A percentile compares a stretch with the other conserved stretches of the same genome.
phyloP scores from a whole-genome alignment of 2,113 vertebrate genomes.

The Ginglymostoma cirratum region DNA sequence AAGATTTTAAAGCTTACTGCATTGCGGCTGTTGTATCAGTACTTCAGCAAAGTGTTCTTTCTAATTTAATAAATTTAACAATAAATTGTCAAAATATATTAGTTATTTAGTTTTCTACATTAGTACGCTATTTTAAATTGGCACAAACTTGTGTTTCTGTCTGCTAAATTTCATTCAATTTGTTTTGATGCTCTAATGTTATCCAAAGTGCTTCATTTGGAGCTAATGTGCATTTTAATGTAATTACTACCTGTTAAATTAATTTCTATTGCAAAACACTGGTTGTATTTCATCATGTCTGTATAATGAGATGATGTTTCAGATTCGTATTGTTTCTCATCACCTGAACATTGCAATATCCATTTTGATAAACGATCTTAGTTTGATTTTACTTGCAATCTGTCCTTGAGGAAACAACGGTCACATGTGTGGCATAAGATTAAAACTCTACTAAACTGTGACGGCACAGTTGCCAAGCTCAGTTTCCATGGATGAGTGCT shows the following conservation, averaged over 20 bases:
- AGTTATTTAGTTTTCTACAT: not conserved
- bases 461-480: not conserved
- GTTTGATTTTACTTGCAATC: not conserved
- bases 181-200: not conserved
- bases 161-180: not conserved
- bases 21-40: not conserved
- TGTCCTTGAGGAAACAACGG: not conserved
- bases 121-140: not conserved
- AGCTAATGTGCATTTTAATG: not conserved
- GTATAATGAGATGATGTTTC: not conserved
- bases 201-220: not conserved
- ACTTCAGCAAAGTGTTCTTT: not conserved
- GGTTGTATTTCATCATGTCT: not conserved
- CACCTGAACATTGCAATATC: not conserved
- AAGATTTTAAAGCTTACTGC: not conserved
- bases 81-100: slow-evolving; percentile 16
- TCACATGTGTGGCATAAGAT: not conserved
- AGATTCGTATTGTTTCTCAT: not conserved
- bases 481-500: too few relatives aligned
- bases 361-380: not conserved
- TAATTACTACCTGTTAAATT: not conserved
- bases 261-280: not conserved
- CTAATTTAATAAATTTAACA: slow-evolving; percentile 7
- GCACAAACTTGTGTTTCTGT: not conserved
- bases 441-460: not conserved